These are phyloP conservation scores for Fukomys damarensis DNA, from an alignment of 2,113 vertebrate genomes.

Conservation along the genomic window DNA sequence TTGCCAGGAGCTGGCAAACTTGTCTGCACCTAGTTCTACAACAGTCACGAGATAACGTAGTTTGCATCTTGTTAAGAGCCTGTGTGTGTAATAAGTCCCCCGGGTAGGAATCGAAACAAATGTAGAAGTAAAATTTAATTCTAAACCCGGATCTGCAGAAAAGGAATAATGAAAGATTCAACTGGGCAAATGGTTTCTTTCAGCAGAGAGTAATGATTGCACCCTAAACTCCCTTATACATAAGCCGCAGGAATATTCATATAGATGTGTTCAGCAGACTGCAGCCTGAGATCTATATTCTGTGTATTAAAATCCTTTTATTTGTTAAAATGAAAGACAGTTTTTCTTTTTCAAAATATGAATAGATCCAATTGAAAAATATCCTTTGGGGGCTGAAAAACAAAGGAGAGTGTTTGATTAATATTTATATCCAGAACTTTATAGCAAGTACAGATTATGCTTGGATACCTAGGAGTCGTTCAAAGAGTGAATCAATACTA, in stretches of 20 bases:
- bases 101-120: slow-evolving; percentile 73
- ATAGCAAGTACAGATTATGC: slow-evolving; percentile 87
- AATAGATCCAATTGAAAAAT: slow-evolving; percentile 82
- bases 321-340: slow-evolving; percentile 77
- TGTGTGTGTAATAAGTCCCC: slow-evolving; percentile 51
- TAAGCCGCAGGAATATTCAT: neutral
- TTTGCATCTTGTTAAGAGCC: slow-evolving; percentile 57
- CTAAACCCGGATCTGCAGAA: slow-evolving; percentile 27
- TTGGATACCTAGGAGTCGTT: slow-evolving; percentile 89
- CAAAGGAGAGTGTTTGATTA: slow-evolving; percentile 86
- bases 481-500: slow-evolving; percentile 91
- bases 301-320: slow-evolving; percentile 69
- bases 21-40: slow-evolving; percentile 76
- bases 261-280: slow-evolving; percentile 12
- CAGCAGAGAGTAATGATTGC: neutral
- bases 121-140: slow-evolving; percentile 59
- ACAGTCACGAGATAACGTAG: slow-evolving; percentile 67
- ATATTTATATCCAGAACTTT: slow-evolving; percentile 90
- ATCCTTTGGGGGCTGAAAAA: slow-evolving; percentile 84
- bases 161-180: slow-evolving; percentile 34
- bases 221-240: neutral
- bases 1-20: slow-evolving; percentile 79
- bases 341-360: slow-evolving; percentile 78
- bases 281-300: slow-evolving; percentile 44
- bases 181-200: slow-evolving; percentile 59